Conservation (phyloP, 1,140 invertebrate species). For the Vollenhovia emeryi region DNA sequence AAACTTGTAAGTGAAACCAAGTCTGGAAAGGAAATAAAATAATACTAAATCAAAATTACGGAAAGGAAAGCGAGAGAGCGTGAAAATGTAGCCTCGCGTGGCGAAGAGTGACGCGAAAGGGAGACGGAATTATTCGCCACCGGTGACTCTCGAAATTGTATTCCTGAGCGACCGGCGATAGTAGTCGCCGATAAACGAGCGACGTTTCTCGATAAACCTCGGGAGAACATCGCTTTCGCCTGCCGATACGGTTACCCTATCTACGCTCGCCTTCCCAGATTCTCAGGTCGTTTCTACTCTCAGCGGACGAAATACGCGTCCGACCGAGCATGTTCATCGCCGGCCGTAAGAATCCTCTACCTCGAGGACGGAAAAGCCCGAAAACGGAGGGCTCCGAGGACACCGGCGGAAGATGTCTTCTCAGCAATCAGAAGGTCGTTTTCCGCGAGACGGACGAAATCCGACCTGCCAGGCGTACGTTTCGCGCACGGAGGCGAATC, state of each 20-base stretch:
- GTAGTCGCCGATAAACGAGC: constrained; percentile 34
- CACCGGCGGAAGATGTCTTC: constrained; percentile 65
- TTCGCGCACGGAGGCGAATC: constrained; percentile 50
- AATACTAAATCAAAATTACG: constrained; percentile 40
- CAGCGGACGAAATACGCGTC: constrained; percentile 38
- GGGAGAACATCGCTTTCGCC: constrained; percentile 69
- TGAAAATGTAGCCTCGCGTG: constrained; percentile 42
- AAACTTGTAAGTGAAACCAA: background rate
- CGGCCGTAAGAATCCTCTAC: constrained; percentile 49
- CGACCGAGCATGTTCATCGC: constrained; percentile 45
- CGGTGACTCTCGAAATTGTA: constrained; percentile 55
- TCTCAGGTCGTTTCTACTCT: constrained; percentile 21
- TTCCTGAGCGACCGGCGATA: constrained; percentile 55
- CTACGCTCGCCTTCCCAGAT: constrained; percentile 52
- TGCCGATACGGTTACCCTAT: constrained; percentile 75
- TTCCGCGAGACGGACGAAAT: constrained; percentile 73
- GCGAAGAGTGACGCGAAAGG: constrained; percentile 10
- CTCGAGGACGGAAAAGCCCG: constrained; percentile 29
- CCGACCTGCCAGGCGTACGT: constrained; percentile 65
- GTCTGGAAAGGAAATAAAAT: background rate
- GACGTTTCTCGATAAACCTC: constrained; percentile 63
- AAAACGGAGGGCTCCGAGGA: constrained; percentile 41
- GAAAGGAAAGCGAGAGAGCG: background rate
- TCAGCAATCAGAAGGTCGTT: constrained; percentile 74
- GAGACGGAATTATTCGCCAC: constrained; percentile 45